Conservation (phyloP, 2,888 invertebrate genomes). For the Spisula subtruncata region DNA sequence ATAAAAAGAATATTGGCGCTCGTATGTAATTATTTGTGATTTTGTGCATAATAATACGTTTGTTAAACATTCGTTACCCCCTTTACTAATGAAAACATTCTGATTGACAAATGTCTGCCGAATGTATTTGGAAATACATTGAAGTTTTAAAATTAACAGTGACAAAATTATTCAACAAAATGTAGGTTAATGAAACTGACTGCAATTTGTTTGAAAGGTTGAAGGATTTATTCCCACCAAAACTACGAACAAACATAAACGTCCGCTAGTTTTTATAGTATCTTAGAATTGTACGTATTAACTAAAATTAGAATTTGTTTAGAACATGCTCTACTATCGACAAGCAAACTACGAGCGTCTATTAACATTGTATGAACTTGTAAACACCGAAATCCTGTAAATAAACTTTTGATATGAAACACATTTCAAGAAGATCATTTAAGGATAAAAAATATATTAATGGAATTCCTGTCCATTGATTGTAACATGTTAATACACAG, state of each 20-base stretch:
- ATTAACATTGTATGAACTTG: not conserved
- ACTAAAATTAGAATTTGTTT: not conserved
- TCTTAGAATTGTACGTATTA: not conserved
- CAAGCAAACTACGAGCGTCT: not conserved
- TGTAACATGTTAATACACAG: no score
- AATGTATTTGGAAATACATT: no score
- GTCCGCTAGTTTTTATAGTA: not conserved
- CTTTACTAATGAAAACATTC: not conserved
- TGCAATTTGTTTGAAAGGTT: not conserved
- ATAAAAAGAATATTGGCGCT: no score
- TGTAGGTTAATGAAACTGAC: not conserved
- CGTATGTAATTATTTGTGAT: no score
- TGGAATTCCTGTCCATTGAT: no score
- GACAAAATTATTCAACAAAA: not conserved
- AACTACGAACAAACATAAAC: not conserved
- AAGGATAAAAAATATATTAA: no score
- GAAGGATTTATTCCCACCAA: not conserved
- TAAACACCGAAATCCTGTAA: constrained; percentile 5
- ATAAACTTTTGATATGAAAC: no score
- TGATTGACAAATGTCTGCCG: not conserved
- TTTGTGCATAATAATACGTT: no score
- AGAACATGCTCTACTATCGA: not conserved
- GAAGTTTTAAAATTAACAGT: no score
- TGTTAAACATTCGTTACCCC: no score
- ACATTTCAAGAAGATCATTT: no score